Percentiles rank a stretch among this genome's conserved stretches.
phyloP scores from a whole-genome alignment of 2,113 vertebrate genomes.

The Colius striatus region DNA sequence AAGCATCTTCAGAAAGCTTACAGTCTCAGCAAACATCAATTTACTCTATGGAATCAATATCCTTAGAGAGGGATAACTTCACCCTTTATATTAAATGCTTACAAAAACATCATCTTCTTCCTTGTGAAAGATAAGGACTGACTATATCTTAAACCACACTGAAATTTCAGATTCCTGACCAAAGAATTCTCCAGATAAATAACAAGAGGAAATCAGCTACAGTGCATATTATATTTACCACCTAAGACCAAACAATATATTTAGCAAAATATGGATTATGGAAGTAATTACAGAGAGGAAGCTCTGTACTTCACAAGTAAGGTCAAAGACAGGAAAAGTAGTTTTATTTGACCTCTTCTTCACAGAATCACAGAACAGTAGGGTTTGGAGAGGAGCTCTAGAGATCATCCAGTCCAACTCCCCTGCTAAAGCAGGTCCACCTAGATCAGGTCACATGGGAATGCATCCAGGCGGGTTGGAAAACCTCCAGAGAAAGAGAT shows the following conservation, averaged over 20 bases:
- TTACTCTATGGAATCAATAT: neutral
- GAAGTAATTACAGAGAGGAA: neutral
- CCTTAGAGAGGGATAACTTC: neutral
- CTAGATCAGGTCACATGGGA: too few species aligned
- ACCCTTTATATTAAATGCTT: neutral
- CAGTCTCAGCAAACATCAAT: neutral
- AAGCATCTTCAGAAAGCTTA: neutral
- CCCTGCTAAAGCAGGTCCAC: too few species aligned
- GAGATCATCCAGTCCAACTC: too few species aligned
- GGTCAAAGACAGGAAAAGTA: neutral
- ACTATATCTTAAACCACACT: neutral
- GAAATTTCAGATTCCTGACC: conserved; percentile 13
- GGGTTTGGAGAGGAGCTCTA: too few species aligned
- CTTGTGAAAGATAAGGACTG: neutral
- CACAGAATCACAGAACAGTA: neutral
- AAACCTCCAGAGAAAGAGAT: too few species aligned
- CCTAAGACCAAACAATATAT: neutral
- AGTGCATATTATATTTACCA: neutral
- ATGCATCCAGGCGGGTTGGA: too few species aligned
- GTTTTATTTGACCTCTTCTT: neutral
- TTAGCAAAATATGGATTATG: neutral
- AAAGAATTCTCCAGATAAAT: neutral
- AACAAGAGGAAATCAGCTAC: conserved; percentile 12
- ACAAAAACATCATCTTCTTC: neutral
- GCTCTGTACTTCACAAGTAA: neutral